phyloP scores from a whole-genome alignment of 2,113 vertebrate genomes.

The Excalfactoria chinensis region DNA sequence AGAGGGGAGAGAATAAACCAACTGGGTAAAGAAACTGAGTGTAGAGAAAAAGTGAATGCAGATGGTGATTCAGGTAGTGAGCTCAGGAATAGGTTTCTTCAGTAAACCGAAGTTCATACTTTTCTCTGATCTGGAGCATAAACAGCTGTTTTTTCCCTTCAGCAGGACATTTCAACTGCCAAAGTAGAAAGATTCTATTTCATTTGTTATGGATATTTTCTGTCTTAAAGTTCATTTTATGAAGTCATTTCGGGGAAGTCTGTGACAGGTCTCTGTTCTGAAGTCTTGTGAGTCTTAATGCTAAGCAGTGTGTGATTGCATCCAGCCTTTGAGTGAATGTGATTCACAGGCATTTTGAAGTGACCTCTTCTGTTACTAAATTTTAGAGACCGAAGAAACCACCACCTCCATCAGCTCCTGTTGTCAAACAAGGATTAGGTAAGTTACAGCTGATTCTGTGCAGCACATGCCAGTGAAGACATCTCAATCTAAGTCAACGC shows the following conservation, averaged over 20 bases:
- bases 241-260: neutral
- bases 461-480: neutral
- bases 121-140: slow-evolving; percentile 29
- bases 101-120: neutral
- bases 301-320: neutral
- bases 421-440: slow-evolving; percentile 90
- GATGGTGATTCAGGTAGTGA: neutral
- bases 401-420: slow-evolving; percentile 91
- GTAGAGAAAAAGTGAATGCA: neutral
- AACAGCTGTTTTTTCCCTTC: neutral
- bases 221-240: neutral
- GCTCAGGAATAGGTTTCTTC: neutral
- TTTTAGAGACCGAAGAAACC: slow-evolving; percentile 98
- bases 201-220: neutral
- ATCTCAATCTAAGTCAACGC: neutral
- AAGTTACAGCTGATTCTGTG: slow-evolving; percentile 59
- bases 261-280: neutral
- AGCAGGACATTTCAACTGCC: slow-evolving; percentile 41
- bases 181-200: neutral
- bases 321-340: neutral
- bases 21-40: too few relatives aligned
- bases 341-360: slow-evolving; percentile 30
- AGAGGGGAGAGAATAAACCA: neutral
- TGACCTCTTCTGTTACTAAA: slow-evolving; percentile 49
- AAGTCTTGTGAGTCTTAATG: neutral